Percentiles rank a stretch among this genome's conserved stretches.
Conservation (phyloP, 1,140 invertebrate genomes). For the Drosophila pectinifera region DNA sequence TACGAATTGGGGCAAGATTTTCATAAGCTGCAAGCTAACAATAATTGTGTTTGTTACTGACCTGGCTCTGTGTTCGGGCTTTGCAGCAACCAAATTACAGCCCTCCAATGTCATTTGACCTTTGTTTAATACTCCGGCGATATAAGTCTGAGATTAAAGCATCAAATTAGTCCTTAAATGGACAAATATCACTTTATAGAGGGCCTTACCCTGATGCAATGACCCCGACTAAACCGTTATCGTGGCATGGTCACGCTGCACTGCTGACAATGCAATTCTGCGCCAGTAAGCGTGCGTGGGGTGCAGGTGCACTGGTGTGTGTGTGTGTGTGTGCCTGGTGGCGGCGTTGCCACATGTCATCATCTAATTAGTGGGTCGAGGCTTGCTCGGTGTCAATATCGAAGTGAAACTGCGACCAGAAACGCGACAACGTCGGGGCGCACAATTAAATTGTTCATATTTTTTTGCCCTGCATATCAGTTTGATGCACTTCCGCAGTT, state of each 20-base stretch:
- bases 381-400: conserved; percentile 31
- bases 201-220: conserved; percentile 1
- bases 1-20: neutral
- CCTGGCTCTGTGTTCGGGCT: no score
- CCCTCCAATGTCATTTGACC: no score
- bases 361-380: conserved; percentile 58
- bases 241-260: conserved; percentile 37
- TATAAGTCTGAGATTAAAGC: no score
- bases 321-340: conserved; percentile 20
- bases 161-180: neutral
- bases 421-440: neutral
- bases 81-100: neutral
- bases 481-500: conserved; percentile 60
- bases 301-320: conserved; percentile 2
- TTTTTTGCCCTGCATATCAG: conserved; percentile 43
- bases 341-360: conserved; percentile 62
- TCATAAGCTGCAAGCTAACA: no score
- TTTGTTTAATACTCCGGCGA: no score
- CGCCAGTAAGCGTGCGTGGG: neutral
- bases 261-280: conserved; percentile 29
- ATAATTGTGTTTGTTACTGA: no score
- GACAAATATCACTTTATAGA: neutral
- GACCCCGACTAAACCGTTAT: conserved; percentile 39
- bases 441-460: conserved; percentile 5
- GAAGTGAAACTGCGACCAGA: conserved; percentile 23